Conservation (phyloP, 2,888 invertebrate genomes). For the Ferdinandea cuprea region DNA sequence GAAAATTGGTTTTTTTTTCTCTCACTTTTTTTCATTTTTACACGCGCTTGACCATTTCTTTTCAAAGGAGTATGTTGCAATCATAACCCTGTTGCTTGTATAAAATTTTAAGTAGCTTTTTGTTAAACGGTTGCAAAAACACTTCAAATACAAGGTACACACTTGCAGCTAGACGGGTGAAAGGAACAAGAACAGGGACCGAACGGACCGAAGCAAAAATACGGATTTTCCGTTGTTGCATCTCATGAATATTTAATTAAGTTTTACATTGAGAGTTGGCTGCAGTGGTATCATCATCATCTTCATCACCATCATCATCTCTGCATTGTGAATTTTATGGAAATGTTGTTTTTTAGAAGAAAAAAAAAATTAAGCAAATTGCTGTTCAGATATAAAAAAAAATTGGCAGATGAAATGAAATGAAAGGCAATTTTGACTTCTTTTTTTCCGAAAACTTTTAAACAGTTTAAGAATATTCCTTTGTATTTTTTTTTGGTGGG, state of each 20-base stretch:
- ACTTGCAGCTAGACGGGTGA: conserved; percentile 5
- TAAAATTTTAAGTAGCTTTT: conserved; percentile 71
- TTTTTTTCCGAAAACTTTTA: conserved; percentile 42
- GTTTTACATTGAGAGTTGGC: conserved; percentile 48
- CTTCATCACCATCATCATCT: conserved; percentile 61
- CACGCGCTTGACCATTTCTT: conserved; percentile 38
- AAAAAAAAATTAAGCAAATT: conserved; percentile 58
- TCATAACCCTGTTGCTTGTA: conserved; percentile 72
- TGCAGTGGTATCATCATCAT: conserved; percentile 54
- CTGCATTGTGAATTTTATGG: conserved; percentile 66
- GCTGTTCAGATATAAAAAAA: conserved; percentile 64
- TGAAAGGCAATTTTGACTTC: conserved; percentile 32
- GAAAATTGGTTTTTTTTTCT: conserved; percentile 3
- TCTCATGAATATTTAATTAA: conserved; percentile 74
- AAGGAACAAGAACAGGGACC: neutral
- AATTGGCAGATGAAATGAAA: conserved; percentile 13
- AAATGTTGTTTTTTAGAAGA: conserved; percentile 41
- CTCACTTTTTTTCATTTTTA: conserved; percentile 11
- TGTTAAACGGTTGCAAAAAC: conserved; percentile 49
- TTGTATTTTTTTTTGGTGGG: too few relatives aligned
- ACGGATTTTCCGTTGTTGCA: conserved; percentile 63
- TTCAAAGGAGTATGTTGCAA: conserved; percentile 43
- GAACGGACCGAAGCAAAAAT: conserved; percentile 26
- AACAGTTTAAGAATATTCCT: conserved; percentile 28
- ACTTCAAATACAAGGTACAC: conserved; percentile 44